Evolutionary conservation across 2,113 vertebrate genomes (phyloP).

Genomic region (Thinocorus orbignyianus): DNA sequence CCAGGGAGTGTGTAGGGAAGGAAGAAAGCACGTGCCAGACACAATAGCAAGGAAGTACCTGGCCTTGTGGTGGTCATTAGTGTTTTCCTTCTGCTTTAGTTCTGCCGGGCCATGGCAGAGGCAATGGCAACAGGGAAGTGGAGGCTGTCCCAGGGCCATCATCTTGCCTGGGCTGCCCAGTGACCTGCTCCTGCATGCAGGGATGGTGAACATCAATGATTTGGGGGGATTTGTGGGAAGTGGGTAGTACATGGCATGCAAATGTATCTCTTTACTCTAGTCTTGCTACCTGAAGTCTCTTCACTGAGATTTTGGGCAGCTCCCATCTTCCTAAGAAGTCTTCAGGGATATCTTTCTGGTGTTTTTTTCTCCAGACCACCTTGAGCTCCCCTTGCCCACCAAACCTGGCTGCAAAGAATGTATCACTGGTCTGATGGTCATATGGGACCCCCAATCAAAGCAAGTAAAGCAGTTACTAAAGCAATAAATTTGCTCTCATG

Average conservation of each 20-base stretch:
- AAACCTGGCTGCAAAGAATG: neutral
- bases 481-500: neutral
- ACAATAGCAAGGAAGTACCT: constrained; percentile 35
- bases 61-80: neutral
- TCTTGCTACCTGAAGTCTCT: neutral
- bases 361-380: neutral
- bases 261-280: neutral
- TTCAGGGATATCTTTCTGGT: neutral
- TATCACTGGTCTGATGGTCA: neutral
- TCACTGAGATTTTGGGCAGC: neutral
- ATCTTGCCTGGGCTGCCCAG: neutral
- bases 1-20: neutral
- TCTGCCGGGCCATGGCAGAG: neutral
- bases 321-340: neutral
- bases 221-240: neutral
- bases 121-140: accelerated
- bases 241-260: neutral
- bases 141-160: neutral
- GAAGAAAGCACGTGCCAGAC: neutral
- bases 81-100: neutral
- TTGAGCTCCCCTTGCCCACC: neutral
- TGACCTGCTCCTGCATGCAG: neutral
- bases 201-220: neutral
- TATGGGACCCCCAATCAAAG: neutral
- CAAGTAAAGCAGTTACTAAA: neutral